These are phyloP conservation scores for Calypte anna DNA, from an alignment of 2,113 vertebrate species.

Conservation along the genomic window DNA sequence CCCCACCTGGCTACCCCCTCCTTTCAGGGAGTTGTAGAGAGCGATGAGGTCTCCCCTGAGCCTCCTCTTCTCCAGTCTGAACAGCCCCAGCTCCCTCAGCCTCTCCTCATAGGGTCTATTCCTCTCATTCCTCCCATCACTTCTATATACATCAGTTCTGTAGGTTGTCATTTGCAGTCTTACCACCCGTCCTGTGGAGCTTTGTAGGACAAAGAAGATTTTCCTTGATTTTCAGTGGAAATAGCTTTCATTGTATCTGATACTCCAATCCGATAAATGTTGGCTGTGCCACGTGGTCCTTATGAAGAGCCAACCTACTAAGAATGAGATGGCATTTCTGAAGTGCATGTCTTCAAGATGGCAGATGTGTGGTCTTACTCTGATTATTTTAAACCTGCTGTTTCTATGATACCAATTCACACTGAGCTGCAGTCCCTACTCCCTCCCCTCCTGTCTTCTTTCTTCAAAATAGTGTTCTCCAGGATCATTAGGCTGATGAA, in stretches of 20 bases:
- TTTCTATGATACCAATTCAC: not conserved
- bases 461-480: not conserved
- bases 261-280: not conserved
- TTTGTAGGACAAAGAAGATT: not conserved
- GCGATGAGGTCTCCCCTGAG: too few relatives aligned
- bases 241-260: not conserved
- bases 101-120: not conserved
- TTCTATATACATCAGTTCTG: not conserved
- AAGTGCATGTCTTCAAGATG: not conserved
- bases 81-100: too few relatives aligned
- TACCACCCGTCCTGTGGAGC: not conserved
- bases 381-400: not conserved
- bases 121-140: not conserved
- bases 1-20: too few relatives aligned
- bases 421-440: not conserved
- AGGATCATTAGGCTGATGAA: not conserved
- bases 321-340: not conserved
- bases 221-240: not conserved
- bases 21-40: too few relatives aligned
- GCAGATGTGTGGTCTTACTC: not conserved
- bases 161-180: not conserved
- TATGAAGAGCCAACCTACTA: not conserved
- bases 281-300: accelerated
- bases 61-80: too few relatives aligned
- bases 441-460: not conserved